These are phyloP conservation scores for Diplodus puntazzo DNA, from an alignment of 2,797 vertebrate species.

Conservation along the genomic window DNA sequence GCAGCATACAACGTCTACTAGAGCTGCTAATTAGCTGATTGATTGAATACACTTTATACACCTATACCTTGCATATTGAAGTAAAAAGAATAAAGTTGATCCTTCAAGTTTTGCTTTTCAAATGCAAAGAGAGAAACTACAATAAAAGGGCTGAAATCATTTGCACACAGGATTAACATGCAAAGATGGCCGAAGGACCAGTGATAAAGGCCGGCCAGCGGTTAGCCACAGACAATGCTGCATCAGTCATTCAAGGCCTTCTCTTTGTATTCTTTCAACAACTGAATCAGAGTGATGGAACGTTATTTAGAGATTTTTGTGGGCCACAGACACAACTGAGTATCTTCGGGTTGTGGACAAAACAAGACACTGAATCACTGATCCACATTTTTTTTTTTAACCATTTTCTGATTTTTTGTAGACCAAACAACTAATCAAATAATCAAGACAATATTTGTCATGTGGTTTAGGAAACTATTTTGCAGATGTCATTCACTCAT, in stretches of 20 bases:
- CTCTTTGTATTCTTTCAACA: not conserved
- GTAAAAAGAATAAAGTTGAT: not conserved
- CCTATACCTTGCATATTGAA: too few species aligned
- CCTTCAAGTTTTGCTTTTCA: too few species aligned
- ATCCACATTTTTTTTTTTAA: too few species aligned
- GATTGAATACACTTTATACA: too few species aligned
- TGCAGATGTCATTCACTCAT: too few species aligned
- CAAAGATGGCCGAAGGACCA: constrained; percentile 13
- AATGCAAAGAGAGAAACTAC: not conserved
- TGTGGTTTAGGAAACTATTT: not conserved
- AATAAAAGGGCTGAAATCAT: not conserved
- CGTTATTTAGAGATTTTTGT: not conserved
- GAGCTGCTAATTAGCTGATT: too few species aligned
- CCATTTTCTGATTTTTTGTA: too few species aligned
- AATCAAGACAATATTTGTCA: too few species aligned
- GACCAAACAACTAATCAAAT: too few species aligned
- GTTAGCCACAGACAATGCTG: constrained; percentile 12
- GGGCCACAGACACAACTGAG: too few species aligned
- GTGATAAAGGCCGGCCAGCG: not conserved
- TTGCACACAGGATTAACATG: not conserved
- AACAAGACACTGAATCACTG: too few species aligned
- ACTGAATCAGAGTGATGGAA: not conserved
- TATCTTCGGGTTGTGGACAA: too few species aligned
- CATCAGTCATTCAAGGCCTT: not conserved
- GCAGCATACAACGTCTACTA: not conserved